These are phyloP conservation scores for Crax fasciolata DNA, from an alignment of 2,797 vertebrate species.

Conservation along the genomic window DNA sequence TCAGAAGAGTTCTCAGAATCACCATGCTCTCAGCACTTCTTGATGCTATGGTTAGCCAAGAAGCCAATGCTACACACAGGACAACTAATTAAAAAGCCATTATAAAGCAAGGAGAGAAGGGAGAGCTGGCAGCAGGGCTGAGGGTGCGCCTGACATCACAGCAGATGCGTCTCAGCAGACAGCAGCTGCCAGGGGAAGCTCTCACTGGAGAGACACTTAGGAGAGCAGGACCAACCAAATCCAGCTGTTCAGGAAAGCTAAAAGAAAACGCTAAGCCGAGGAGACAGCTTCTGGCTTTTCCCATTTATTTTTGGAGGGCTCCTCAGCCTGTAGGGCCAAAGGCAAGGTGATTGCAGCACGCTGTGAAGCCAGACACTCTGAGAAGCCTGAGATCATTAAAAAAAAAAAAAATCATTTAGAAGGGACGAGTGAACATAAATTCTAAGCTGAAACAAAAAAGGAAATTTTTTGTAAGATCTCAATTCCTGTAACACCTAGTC, in stretches of 20 bases:
- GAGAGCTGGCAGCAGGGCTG: background rate
- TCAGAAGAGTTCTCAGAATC: background rate
- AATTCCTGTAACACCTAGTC: background rate
- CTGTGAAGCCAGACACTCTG: slow-evolving; percentile 12
- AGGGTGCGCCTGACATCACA: background rate
- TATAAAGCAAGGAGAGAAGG: background rate
- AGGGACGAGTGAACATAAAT: background rate
- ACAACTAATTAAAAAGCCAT: background rate
- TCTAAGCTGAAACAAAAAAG: background rate
- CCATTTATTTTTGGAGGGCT: slow-evolving; percentile 46
- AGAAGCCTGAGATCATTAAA: slow-evolving; percentile 24
- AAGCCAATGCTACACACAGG: background rate
- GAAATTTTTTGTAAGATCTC: background rate
- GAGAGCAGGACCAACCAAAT: slow-evolving; percentile 10
- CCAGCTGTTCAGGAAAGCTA: background rate
- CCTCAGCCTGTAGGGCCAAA: slow-evolving; percentile 23
- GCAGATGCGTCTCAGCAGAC: background rate
- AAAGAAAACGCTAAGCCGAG: background rate
- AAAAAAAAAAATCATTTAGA: background rate
- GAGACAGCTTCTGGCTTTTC: slow-evolving; percentile 54
- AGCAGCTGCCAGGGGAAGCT: background rate
- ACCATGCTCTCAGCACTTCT: background rate
- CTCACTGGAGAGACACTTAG: background rate
- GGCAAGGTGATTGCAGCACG: slow-evolving; percentile 55
- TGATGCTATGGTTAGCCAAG: background rate